Base-by-base conservation (phyloP, 2,888 invertebrate species). In the Neria commutata region DNA sequence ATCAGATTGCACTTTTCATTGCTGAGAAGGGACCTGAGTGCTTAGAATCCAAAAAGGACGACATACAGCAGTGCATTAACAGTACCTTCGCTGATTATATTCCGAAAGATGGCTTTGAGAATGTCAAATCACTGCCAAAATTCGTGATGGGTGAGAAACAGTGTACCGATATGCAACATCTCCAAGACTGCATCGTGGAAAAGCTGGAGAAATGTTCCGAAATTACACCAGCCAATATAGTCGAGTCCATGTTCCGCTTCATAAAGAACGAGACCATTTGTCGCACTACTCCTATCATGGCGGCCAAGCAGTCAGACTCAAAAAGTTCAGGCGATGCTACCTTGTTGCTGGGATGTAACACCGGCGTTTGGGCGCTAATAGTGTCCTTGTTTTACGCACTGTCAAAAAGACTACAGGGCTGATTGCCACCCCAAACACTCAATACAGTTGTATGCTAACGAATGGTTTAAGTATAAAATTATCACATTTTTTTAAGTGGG, bases 21-120 rank as follows among this genome's bases (percentile, higher is more conserved):
- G 88, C 92, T 1, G 91, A 92, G 73, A 88, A 89, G n/a, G 92
- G 92, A 0, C 87, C 89, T 8, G 89, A 91, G 73, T 93, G 92
- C 72, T 82, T 92, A 60, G 71, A 84, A 57, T 83, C 84, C 0
- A 87, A 88, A 62, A 83, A 85, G 61, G 84, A 86, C 1, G 85
- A 82, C 1, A 83, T 92, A 33, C 84, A 86, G 70, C 74, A 82
- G 2, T 92, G 92, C 72, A 72, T 87, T 8, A 90, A 91, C 72
- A 75, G 76, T 24, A 89, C 90, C 0, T 81, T 88, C 33, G 83
- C 85, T 0, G 67, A 79, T 1, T 85, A 86, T 65, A 58, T 85
- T 1, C 83, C 86, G 2, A 77, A 84, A 5, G 71, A 83, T 3
- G 74, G 78, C 42, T 62, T 74, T 23, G 70, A 83, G 16, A 75